phyloP scores from a whole-genome alignment of 2,888 invertebrate genomes.

The Mythimna loreyi region DNA sequence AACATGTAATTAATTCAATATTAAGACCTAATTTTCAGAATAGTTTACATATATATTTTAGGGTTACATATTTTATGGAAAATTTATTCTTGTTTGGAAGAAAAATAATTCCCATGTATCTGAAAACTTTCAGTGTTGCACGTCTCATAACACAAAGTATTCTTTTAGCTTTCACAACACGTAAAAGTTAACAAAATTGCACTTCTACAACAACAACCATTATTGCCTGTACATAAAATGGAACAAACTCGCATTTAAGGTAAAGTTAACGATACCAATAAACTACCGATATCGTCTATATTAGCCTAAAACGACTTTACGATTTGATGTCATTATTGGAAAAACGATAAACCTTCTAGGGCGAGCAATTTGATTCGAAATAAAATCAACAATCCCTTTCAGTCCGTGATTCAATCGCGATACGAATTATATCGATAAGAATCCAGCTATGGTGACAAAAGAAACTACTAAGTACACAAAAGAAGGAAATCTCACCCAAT shows the following conservation, averaged over 20 bases:
- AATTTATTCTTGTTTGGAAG: neutral
- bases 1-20: neutral
- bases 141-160: slow-evolving; percentile 1
- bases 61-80: no score
- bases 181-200: slow-evolving; percentile 31
- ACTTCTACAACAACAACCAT: slow-evolving; percentile 24
- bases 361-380: slow-evolving; percentile 69
- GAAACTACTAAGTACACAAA: slow-evolving; percentile 41
- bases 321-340: slow-evolving; percentile 75
- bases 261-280: slow-evolving; percentile 49
- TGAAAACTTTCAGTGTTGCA: slow-evolving; percentile 5
- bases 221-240: slow-evolving; percentile 29
- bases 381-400: slow-evolving; percentile 69
- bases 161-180: slow-evolving; percentile 4
- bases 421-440: slow-evolving; percentile 59
- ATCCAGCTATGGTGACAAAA: slow-evolving; percentile 42
- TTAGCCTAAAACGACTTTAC: slow-evolving; percentile 68
- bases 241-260: slow-evolving; percentile 40
- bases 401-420: slow-evolving; percentile 62
- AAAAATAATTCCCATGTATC: slow-evolving; percentile 2
- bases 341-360: slow-evolving; percentile 74
- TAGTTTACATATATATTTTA: rapidly evolving
- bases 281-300: slow-evolving; percentile 43
- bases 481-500: slow-evolving; percentile 54
- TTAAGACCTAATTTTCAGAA: neutral